Evolutionary conservation across 2,113 vertebrate species (phyloP).

Genomic region (Varanus komodoensis): DNA sequence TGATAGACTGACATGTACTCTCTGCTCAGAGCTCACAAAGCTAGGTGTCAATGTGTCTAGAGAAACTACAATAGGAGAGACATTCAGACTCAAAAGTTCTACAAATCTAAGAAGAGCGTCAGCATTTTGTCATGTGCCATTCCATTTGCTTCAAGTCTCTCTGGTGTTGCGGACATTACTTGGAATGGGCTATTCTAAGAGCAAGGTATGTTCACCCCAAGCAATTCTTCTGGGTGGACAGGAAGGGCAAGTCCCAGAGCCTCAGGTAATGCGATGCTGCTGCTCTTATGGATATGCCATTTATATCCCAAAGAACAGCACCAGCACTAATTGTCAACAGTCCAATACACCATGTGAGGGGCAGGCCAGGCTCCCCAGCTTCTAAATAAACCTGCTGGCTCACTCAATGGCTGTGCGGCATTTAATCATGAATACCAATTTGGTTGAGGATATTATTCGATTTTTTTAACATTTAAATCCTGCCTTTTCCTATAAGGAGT

Average conservation of each 20-base stretch:
- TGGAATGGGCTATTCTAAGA: background rate
- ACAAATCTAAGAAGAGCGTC: background rate
- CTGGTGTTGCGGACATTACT: background rate
- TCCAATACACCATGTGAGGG: background rate
- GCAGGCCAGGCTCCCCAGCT: background rate
- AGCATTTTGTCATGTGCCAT: background rate
- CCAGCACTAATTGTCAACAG: background rate
- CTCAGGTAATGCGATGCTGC: background rate
- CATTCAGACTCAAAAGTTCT: slow-evolving; percentile 4
- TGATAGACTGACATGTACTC: background rate
- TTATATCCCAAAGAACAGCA: background rate
- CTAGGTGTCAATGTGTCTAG: background rate
- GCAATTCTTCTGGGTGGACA: background rate
- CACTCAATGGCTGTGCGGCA: background rate
- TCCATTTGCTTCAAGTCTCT: background rate
- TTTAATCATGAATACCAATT: background rate
- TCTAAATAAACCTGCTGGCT: background rate
- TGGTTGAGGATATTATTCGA: background rate
- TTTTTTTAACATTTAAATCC: no score
- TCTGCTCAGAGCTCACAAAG: background rate
- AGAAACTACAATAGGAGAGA: background rate
- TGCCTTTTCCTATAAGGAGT: no score
- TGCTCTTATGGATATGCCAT: background rate
- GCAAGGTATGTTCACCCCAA: background rate
- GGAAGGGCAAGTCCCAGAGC: no score